Base-by-base conservation (phyloP, 2,113 vertebrate genomes). In the Sorex araneus region DNA sequence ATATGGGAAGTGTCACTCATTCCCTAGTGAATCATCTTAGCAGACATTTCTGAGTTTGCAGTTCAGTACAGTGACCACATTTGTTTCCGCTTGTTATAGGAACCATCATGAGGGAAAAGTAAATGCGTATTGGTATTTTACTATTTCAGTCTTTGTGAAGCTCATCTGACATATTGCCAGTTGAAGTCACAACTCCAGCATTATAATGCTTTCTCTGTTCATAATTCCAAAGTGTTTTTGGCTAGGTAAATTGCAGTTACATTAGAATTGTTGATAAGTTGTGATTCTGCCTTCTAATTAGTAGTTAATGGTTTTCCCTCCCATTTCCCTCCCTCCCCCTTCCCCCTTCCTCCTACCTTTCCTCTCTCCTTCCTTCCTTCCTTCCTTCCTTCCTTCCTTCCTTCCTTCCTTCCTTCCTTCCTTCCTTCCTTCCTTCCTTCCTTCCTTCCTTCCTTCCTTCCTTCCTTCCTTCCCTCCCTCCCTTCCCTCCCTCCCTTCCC, bases 1-100 rank as follows among this genome's bases (percentile, higher is more conserved):
- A 4, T 28, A 23, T 32, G 15, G 28, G 6, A 27, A 8, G 43
- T 85, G 47, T n/a, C 47, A 8, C 28, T 45, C 47, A 54, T n/a
- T 83, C 28, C 30, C 1, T 30, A 18, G 34, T 3, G 6, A 2
- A 8, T 57, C 32, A 71, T 30, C 78, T n/a, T 7, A 18, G 40
- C 3, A 1, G 25, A 66, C 57, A 21, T 21, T 70, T 40, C n/a
- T 0, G 8, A 50, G 50, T 21, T 75, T 60, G 27, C 7, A 50
- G 2, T 19, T 54, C 32, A 30, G 45, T 4, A 1, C 0, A 23
- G 21, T 0, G 0, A 1, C 1, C 0, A 12, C 12, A 0, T 16
- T 60, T 45, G 40, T 16, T 70, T 70, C 57, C 47, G 45, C 6
- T 74, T 47, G 7, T 70, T 32, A 19, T 0, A 4, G 19, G 25